These are phyloP conservation scores for Mustela lutreola DNA, from an alignment of 2,113 vertebrate genomes.

Conservation along the genomic window DNA sequence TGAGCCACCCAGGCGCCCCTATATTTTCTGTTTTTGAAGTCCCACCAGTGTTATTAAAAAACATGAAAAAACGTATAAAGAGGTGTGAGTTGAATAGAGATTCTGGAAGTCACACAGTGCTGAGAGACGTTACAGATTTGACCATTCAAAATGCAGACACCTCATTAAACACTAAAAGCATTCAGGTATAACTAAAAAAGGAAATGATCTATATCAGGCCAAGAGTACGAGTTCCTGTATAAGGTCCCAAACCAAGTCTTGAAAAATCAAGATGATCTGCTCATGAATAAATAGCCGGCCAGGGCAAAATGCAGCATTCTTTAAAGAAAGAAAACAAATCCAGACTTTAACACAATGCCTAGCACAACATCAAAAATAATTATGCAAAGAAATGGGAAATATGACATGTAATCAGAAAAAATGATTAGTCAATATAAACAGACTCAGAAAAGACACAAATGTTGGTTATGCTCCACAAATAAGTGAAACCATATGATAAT, in stretches of 20 bases:
- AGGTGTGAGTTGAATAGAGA: not conserved
- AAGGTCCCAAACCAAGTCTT: not conserved
- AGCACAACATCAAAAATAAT: not conserved
- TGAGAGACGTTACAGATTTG: not conserved
- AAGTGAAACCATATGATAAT: too few relatives aligned
- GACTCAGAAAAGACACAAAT: not conserved
- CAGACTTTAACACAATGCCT: not conserved
- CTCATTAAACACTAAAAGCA: not conserved
- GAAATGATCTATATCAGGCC: not conserved
- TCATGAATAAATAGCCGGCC: not conserved
- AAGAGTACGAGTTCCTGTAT: not conserved
- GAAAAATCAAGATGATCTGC: not conserved
- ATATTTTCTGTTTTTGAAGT: not conserved
- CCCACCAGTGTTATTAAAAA: not conserved
- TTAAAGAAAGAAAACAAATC: not conserved
- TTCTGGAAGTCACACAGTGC: not conserved
- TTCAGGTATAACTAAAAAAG: not conserved
- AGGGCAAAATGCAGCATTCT: not conserved
- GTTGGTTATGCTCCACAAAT: not conserved
- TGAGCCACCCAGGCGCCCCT: not conserved
- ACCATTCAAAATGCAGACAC: not conserved
- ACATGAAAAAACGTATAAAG: not conserved
- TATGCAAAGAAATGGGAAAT: not conserved
- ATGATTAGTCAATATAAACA: not conserved
- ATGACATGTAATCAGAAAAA: not conserved